Evolutionary conservation across 2,113 vertebrate species (phyloP).

Genomic region (Proterorhinus semilunaris): DNA sequence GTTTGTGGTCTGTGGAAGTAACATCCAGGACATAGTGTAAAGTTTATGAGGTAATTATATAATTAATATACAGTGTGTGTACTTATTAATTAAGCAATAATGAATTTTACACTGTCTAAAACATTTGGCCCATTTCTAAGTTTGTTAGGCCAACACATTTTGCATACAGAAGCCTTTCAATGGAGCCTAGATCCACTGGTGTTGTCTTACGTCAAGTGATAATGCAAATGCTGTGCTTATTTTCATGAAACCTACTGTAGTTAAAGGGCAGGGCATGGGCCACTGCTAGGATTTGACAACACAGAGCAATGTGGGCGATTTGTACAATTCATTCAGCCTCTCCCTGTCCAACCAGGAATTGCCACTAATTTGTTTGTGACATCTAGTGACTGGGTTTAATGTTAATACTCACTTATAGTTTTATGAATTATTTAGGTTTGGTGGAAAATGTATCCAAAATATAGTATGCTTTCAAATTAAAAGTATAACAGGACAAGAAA

Average conservation of each 20-base stretch:
- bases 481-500: no score
- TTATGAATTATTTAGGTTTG: no score
- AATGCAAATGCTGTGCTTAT: slow-evolving; percentile 2
- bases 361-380: no score
- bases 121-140: background rate
- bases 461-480: no score
- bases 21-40: background rate
- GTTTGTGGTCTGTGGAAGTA: background rate
- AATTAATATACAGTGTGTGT: no score
- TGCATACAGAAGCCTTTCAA: background rate
- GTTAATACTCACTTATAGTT: no score
- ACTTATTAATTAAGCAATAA: no score
- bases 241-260: background rate
- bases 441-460: no score
- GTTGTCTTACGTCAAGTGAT: background rate
- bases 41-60: background rate
- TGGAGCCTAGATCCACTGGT: background rate
- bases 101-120: background rate
- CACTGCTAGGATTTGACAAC: background rate
- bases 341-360: no score
- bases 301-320: no score
- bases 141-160: background rate
- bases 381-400: no score
- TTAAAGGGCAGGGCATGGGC: background rate
- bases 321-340: no score